Evolutionary conservation across 2,888 invertebrate genomes (phyloP), one percentile per base, ranked within the genome.

Genomic region (Drosophila phalerata): DNA sequence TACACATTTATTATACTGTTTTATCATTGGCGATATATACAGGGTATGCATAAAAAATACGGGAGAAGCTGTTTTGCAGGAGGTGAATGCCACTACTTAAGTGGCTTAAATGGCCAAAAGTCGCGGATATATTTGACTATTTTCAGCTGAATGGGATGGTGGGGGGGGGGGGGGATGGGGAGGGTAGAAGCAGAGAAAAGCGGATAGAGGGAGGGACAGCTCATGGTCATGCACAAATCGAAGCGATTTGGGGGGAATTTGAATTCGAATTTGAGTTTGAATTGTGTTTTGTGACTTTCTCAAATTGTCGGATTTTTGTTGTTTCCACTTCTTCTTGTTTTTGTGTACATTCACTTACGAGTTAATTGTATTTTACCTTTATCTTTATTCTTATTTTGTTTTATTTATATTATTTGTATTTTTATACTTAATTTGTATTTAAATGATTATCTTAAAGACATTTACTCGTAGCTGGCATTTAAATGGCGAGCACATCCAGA

Each of bases 1-100:
- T n/a, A n/a, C n/a, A n/a, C n/a, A n/a, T n/a, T n/a, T n/a, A n/a
- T n/a, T n/a, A n/a, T n/a, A n/a, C n/a, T n/a, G n/a, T n/a, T n/a
- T n/a, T n/a, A n/a, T n/a, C n/a, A n/a, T n/a, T n/a, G n/a, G n/a
- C n/a, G n/a, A 2, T 10, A 28, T n/a, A 10, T 22, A 52, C 58
- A 76, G 67, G 51, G 80, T 61, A 73, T 49, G 0, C 25, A 57
- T 64, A 9, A 40, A 58, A 62, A 64, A 25, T 47, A 69, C 51
- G 52, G 62, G 58, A 79, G 75, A 69, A 62, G 80, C 72, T 66
- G 66, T 61, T 67, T 66, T 52, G 19, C 63, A 57, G 69, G 85
- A 81, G 84, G 85, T 86, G 82, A 88, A 88, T 86, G 84, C 73
- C 87, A 78, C 84, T 76, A 51, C 79, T 73, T 81, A 86, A 88